A percentile compares a stretch with the other conserved stretches of the same genome.
These are phyloP conservation scores for Onychomys leucogaster DNA, from an alignment of 2,797 vertebrate genomes.

Conservation along the genomic window DNA sequence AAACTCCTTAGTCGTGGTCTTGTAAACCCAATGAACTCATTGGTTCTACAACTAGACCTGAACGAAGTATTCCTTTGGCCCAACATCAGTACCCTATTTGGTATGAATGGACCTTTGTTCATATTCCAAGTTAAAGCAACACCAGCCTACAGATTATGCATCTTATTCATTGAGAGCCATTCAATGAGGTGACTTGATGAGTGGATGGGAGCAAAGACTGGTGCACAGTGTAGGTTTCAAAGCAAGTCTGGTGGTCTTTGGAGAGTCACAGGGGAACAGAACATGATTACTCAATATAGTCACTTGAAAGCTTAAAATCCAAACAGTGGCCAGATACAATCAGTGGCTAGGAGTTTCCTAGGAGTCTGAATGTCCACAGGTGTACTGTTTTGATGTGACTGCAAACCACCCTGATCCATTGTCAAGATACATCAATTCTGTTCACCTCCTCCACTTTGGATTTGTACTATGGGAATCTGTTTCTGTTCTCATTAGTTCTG, in stretches of 20 bases:
- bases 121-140: not conserved
- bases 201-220: too few relatives aligned
- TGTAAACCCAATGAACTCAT: too few relatives aligned
- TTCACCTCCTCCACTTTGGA: not conserved
- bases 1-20: not conserved
- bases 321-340: not conserved
- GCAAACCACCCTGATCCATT: not conserved
- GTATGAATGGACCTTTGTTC: not conserved
- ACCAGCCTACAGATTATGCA: not conserved
- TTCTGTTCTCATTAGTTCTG: not conserved
- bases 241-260: not conserved
- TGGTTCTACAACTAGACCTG: not conserved
- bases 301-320: constrained; percentile 13
- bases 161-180: not conserved
- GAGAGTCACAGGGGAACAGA: not conserved
- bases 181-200: not conserved
- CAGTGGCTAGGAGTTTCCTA: not conserved
- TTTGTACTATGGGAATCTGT: not conserved
- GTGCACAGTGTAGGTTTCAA: not conserved
- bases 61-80: not conserved
- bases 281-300: not conserved
- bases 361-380: not conserved
- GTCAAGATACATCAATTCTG: not conserved
- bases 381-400: not conserved
- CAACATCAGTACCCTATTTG: not conserved